These are phyloP conservation scores for Microcebus griseorufus DNA, from an alignment of 2,113 vertebrate species.

Conservation along the genomic window DNA sequence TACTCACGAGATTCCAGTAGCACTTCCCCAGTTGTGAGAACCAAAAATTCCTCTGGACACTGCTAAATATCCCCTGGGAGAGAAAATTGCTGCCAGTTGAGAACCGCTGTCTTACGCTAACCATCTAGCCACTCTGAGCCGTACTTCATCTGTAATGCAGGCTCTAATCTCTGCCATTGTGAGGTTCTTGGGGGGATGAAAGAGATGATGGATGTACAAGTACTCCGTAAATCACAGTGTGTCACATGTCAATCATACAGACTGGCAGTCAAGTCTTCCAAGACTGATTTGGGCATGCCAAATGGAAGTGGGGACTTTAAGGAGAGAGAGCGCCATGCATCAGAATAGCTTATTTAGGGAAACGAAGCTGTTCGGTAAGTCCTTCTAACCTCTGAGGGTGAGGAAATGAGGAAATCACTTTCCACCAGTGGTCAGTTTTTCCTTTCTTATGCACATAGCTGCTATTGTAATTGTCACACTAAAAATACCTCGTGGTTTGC, in stretches of 20 bases:
- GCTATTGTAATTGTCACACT: background rate
- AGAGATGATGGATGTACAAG: background rate
- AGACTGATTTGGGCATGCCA: background rate
- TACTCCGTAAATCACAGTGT: background rate
- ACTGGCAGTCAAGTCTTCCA: background rate
- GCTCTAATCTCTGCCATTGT: background rate
- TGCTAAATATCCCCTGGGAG: no score
- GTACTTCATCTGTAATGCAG: background rate
- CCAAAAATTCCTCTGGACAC: no score
- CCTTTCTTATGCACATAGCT: background rate
- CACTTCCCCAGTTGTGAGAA: no score
- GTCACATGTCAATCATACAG: background rate
- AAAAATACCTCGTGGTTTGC: background rate
- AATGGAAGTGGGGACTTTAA: background rate
- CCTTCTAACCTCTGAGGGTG: background rate
- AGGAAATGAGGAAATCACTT: background rate
- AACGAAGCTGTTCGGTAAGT: rapidly evolving
- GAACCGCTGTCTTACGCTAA: background rate
- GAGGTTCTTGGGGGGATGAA: background rate
- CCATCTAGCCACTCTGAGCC: background rate
- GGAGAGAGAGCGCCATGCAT: no score
- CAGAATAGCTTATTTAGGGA: no score
- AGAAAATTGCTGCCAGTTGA: background rate
- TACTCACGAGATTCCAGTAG: no score
- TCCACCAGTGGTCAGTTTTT: background rate